Base-by-base conservation (phyloP, 2,113 vertebrate genomes). In the Mesocricetus auratus region DNA sequence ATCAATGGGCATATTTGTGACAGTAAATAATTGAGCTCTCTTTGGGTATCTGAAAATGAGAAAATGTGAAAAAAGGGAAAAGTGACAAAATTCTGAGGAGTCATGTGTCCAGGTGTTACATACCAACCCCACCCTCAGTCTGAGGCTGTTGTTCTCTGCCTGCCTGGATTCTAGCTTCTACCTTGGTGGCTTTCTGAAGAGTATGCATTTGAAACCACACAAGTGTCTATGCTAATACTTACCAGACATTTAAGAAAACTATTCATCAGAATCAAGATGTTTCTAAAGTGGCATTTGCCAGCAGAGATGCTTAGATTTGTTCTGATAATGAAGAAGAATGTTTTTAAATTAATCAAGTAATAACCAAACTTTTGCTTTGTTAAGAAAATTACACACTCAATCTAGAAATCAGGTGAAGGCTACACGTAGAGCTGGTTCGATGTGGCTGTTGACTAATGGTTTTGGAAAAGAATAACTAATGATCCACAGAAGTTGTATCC, bases 1-100 rank as follows among this genome's bases (percentile, higher is more conserved):
- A 97, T 95, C 87, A 97, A 42, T 96, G 96, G 78, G 10, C 79
- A 69, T 96, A 98, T 98, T 98, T 94, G 24, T 71, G 86, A 94
- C 1, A 68, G 66, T 96, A 71, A 33, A 7, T 56, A 60, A 90
- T 94, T 90, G 92, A 95, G n/a, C 68, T 96, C 21, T 85, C 71
- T 92, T 73, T 94, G 64, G 77, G 31, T 77, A 90, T 22, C 15
- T 81, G 56, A 94, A 92, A 95, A 83, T 96, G 36, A 47, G 60
- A 85, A 95, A 94, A 90, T 10, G 86, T 74, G n/a, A 58, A 90
- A 82, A 93, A 50, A 62, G 24, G 47, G 64, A 86, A 91, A 69
- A 87, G 69, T 93, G 31, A 13, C 92, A 26, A 92, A 96, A 94
- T 97, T 82, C 77, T 73, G 93, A 94, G 87, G 68, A 94, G 42